phyloP scores from a whole-genome alignment of 1,140 invertebrate species.

The Zaprionus ghesquierei region DNA sequence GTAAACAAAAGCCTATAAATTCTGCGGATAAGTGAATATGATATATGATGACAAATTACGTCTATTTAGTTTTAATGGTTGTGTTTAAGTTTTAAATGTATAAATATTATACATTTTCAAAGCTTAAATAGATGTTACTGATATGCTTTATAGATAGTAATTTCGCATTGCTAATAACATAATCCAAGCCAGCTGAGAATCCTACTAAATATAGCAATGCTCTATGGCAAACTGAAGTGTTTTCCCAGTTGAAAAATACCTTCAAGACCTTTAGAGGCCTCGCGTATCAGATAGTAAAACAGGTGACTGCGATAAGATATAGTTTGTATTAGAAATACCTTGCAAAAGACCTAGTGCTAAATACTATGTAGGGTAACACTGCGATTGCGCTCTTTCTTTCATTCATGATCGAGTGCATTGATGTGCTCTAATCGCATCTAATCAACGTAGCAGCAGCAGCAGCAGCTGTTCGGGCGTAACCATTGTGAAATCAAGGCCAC shows the following conservation, averaged over 20 bases:
- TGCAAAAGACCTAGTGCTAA: no score
- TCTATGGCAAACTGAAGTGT: not conserved
- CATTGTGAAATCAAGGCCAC: slow-evolving; percentile 49
- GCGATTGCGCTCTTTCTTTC: not conserved
- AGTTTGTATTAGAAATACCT: not conserved
- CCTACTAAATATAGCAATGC: not conserved
- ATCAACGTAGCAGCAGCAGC: slow-evolving; percentile 33
- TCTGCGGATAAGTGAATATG: not conserved
- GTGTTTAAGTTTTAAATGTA: not conserved
- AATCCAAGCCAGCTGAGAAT: not conserved
- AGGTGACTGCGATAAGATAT: not conserved
- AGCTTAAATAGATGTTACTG: not conserved
- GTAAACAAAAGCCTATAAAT: not conserved
- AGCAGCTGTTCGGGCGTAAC: not conserved
- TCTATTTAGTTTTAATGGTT: not conserved
- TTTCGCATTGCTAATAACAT: not conserved
- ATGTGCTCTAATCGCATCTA: slow-evolving; percentile 18
- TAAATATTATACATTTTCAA: not conserved
- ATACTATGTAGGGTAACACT: not conserved
- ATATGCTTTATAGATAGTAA: not conserved
- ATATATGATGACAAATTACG: not conserved
- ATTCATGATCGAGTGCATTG: not conserved
- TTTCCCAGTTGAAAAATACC: not conserved
- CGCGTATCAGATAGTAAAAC: not conserved
- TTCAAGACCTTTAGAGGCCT: not conserved